phyloP scores from a whole-genome alignment of 2,797 vertebrate genomes.

The Oreortyx pictus region DNA sequence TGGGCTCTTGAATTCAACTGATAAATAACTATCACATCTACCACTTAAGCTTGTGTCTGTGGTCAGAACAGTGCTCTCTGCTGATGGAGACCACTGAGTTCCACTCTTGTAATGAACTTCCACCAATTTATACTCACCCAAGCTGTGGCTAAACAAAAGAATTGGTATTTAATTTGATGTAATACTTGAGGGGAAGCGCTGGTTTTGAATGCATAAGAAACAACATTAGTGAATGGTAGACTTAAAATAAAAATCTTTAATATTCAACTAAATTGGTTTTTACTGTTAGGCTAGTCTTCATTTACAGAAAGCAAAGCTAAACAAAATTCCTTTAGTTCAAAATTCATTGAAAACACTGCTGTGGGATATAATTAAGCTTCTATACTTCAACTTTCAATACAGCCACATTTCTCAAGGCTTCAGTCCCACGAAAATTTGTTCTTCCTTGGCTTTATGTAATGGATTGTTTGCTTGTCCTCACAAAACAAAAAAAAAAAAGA shows the following conservation, averaged over 20 bases:
- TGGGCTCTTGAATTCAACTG: constrained; percentile 58
- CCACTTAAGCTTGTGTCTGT: background rate
- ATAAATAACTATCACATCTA: constrained; percentile 32
- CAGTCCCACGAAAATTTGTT: background rate
- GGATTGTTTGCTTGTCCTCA: background rate
- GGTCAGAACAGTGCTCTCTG: constrained; percentile 13
- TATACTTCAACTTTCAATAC: background rate
- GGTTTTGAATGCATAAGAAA: background rate
- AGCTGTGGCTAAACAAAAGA: background rate
- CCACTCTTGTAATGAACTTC: background rate
- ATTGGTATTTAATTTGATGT: background rate
- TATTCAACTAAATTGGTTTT: background rate
- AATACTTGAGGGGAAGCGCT: background rate
- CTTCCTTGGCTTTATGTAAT: background rate
- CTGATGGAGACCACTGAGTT: background rate
- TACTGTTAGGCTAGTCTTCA: background rate
- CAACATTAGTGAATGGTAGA: background rate
- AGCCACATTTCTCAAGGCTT: background rate
- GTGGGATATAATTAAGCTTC: background rate
- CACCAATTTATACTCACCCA: background rate
- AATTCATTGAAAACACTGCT: background rate
- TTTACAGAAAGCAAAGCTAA: background rate
- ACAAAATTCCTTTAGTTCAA: background rate
- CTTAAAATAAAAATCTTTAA: background rate
- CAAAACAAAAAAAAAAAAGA: background rate